Conservation (phyloP, 2,888 invertebrate genomes). For the Pediacus dermestoides region DNA sequence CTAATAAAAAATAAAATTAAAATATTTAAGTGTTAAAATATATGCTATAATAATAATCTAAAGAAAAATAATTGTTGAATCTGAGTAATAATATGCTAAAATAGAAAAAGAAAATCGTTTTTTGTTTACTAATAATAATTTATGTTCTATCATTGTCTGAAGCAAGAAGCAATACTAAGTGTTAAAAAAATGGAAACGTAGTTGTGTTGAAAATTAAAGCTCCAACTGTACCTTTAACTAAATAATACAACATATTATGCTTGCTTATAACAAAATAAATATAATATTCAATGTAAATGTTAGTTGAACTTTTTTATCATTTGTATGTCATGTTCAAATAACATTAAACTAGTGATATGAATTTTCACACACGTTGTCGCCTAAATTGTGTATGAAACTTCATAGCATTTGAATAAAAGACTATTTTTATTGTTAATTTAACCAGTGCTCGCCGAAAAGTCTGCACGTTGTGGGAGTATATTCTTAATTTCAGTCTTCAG, state of each 20-base stretch:
- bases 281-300: slow-evolving; percentile 6
- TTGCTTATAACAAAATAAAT: slow-evolving; percentile 23
- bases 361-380: not conserved
- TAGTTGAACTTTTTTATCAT: slow-evolving; percentile 16
- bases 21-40: too few species aligned
- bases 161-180: slow-evolving; percentile 39
- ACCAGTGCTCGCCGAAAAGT: too few species aligned
- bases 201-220: slow-evolving; percentile 23
- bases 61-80: too few species aligned
- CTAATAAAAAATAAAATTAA: too few species aligned
- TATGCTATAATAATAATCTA: too few species aligned
- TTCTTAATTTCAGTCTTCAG: too few species aligned
- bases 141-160: too few species aligned
- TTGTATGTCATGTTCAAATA: slow-evolving; percentile 33
- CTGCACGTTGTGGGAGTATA: too few species aligned
- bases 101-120: too few species aligned
- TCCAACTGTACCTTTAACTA: slow-evolving; percentile 8
- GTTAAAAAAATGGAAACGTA: slow-evolving; percentile 28
- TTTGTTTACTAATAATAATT: too few species aligned
- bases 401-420: not conserved
- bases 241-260: slow-evolving; percentile 22
- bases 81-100: too few species aligned
- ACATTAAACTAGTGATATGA: slow-evolving; percentile 4
- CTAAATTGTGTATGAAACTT: slow-evolving; percentile 1
- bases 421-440: too few species aligned